These are phyloP conservation scores for Pyrrhosoma nymphula DNA, from an alignment of 2,888 invertebrate genomes.

Conservation along the genomic window DNA sequence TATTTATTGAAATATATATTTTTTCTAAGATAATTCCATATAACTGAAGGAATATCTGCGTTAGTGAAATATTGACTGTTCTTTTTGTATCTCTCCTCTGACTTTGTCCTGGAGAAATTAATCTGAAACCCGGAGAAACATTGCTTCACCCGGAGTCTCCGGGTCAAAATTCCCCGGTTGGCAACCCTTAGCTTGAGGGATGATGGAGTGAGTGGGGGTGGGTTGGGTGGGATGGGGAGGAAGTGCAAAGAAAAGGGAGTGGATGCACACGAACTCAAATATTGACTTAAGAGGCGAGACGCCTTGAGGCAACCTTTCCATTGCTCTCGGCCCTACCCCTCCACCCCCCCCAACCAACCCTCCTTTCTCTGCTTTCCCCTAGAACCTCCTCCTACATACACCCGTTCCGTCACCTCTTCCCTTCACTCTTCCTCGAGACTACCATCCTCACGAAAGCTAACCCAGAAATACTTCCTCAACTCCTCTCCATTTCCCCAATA, in stretches of 20 bases:
- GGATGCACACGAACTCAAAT: slow-evolving; percentile 59
- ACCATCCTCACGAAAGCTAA: neutral
- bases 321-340: neutral
- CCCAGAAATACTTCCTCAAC: slow-evolving; percentile 28
- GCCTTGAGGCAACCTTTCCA: slow-evolving; percentile 54
- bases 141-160: too few relatives aligned
- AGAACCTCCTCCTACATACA: neutral
- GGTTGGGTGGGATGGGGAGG: neutral
- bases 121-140: too few relatives aligned
- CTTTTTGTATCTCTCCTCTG: too few relatives aligned
- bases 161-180: too few relatives aligned
- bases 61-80: too few relatives aligned
- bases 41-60: too few relatives aligned
- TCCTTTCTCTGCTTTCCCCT: too few relatives aligned
- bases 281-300: slow-evolving; percentile 66
- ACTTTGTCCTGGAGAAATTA: too few relatives aligned
- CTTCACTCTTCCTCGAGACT: neutral
- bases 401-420: neutral
- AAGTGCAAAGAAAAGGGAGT: neutral
- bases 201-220: neutral
- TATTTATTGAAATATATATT: too few relatives aligned
- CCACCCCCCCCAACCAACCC: too few relatives aligned
- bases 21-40: too few relatives aligned
- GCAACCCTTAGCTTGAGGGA: neutral
- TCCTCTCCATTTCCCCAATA: neutral